A percentile compares a stretch with the other conserved stretches of the same genome.
These are phyloP conservation scores for Plotosus lineatus DNA, from an alignment of 2,113 vertebrate genomes.

Conservation along the genomic window DNA sequence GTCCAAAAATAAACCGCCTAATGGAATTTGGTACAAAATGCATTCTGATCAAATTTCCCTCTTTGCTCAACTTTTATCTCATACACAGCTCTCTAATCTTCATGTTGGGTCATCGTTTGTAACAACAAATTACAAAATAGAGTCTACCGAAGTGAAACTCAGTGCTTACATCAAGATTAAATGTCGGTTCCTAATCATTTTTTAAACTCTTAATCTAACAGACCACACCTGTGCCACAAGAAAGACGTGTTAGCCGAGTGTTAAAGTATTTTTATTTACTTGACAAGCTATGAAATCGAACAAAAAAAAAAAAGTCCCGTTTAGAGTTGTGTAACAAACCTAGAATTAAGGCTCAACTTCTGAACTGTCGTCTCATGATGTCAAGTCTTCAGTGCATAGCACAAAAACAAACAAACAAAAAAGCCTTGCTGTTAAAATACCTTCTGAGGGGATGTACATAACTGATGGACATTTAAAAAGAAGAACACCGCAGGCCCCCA, in stretches of 20 bases:
- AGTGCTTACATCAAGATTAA: too few species aligned
- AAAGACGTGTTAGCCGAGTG: neutral
- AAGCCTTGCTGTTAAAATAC: neutral
- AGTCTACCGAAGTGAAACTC: too few species aligned
- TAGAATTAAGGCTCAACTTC: neutral
- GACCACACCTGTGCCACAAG: neutral
- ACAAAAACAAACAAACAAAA: neutral
- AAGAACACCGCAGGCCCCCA: neutral
- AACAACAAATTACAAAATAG: too few species aligned
- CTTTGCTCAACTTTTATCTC: neutral
- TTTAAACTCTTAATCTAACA: neutral
- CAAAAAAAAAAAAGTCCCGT: neutral
- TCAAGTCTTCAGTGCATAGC: neutral
- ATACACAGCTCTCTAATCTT: neutral
- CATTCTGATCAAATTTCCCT: neutral
- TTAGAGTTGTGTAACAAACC: neutral
- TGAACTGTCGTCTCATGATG: neutral
- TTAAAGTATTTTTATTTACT: neutral
- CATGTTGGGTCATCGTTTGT: too few species aligned
- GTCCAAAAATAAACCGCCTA: neutral
- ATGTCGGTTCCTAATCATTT: too few species aligned
- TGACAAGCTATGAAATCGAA: neutral
- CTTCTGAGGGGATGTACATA: neutral
- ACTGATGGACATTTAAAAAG: neutral
- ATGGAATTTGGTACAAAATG: neutral